Evolutionary conservation across 2,797 vertebrate genomes (phyloP).

Genomic region (Phrynocephalus guinanensis): DNA sequence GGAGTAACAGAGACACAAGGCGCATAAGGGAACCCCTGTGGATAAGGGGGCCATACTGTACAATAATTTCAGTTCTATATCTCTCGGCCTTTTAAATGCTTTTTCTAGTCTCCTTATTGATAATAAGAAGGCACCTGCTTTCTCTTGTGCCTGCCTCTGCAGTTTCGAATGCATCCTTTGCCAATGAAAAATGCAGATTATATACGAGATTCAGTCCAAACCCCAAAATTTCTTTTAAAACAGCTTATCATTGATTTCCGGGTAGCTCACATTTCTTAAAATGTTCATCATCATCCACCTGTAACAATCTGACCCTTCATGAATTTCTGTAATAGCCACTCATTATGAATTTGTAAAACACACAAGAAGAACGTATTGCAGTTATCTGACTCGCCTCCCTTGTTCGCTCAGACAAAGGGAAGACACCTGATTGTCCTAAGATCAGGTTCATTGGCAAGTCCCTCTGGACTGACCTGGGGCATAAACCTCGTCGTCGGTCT

Average conservation of each 20-base stretch:
- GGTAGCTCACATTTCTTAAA: too few relatives aligned
- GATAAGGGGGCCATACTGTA: too few relatives aligned
- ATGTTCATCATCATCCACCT: not conserved
- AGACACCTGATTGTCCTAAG: too few relatives aligned
- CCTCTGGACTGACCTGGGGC: conserved; percentile 84
- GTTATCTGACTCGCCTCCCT: too few relatives aligned
- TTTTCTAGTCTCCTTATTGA: too few relatives aligned
- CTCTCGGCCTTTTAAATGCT: too few relatives aligned
- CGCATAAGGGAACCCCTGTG: too few relatives aligned
- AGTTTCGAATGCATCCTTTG: not conserved
- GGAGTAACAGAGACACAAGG: too few relatives aligned
- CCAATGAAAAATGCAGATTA: not conserved
- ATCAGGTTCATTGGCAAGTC: not conserved
- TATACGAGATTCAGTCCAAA: not conserved
- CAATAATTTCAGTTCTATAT: too few relatives aligned
- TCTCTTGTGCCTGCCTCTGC: not conserved
- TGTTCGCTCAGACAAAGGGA: too few relatives aligned
- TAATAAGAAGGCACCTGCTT: not conserved
- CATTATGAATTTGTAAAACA: too few relatives aligned
- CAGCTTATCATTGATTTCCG: too few relatives aligned
- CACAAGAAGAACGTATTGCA: not conserved
- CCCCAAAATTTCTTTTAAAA: not conserved
- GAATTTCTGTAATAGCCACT: not conserved
- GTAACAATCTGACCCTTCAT: not conserved
- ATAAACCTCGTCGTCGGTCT: conserved; percentile 97